Conservation (phyloP, 1,140 invertebrate species). For the Camponotus floridanus region DNA sequence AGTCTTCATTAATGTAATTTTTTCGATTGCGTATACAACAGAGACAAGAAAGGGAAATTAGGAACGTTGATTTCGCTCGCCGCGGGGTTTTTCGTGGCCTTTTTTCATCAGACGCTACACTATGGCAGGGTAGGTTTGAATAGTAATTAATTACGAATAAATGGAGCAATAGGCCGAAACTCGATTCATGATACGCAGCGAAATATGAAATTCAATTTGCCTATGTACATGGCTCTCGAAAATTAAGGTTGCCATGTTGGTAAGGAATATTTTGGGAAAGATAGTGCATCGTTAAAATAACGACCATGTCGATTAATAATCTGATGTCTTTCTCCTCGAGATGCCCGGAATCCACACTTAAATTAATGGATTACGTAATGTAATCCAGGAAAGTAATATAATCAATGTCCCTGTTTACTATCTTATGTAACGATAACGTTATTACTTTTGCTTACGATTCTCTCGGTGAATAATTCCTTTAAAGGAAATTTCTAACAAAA, state of each 20-base stretch:
- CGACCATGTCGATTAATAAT: slow-evolving; percentile 19
- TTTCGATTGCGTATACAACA: slow-evolving; percentile 23
- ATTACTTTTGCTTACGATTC: neutral
- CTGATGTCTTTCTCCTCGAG: neutral
- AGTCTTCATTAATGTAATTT: slow-evolving; percentile 31
- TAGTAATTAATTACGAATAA: slow-evolving; percentile 50
- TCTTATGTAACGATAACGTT: neutral
- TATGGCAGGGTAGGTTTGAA: slow-evolving; percentile 17
- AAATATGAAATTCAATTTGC: slow-evolving; percentile 59
- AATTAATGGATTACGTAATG: slow-evolving; percentile 13
- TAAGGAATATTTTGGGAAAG: slow-evolving; percentile 18
- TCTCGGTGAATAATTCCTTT: neutral
- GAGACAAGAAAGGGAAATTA: slow-evolving; percentile 37
- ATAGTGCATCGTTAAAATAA: neutral
- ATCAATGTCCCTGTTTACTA: neutral
- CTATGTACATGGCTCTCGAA: neutral
- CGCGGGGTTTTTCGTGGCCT: neutral
- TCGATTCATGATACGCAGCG: slow-evolving; percentile 30
- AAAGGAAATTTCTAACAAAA: neutral
- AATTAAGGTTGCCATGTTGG: slow-evolving; percentile 2
- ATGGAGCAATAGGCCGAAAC: neutral
- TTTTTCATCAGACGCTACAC: neutral
- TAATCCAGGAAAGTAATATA: neutral
- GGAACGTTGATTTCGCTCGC: slow-evolving; percentile 33
- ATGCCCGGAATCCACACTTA: neutral